Conservation (phyloP, 2,113 vertebrate genomes). For the Misgurnus mizolepis region DNA sequence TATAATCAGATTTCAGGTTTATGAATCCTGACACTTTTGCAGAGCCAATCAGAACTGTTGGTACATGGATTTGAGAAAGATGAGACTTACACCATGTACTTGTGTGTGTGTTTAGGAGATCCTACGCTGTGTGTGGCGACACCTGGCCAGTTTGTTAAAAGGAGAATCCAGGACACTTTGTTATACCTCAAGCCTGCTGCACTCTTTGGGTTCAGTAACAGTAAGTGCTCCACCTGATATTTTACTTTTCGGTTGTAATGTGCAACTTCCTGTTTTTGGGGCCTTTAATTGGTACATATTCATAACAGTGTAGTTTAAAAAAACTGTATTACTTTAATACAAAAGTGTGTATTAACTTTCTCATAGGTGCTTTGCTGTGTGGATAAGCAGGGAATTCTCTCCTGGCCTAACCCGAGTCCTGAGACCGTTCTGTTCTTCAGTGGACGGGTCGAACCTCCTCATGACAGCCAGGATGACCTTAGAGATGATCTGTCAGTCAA, state of each 20-base stretch:
- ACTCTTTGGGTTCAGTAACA: conserved; percentile 94
- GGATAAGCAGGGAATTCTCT: conserved; percentile 96
- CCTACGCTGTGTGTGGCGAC: conserved; percentile 90
- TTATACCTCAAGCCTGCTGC: conserved; percentile 92
- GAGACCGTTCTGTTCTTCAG: conserved; percentile 99
- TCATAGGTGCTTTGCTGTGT: conserved; percentile 94
- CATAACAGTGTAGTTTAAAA: background rate
- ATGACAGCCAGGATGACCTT: conserved; percentile 92
- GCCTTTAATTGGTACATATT: too few relatives aligned
- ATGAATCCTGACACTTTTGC: conserved; percentile 32
- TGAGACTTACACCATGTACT: background rate
- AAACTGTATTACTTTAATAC: background rate
- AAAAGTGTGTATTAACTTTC: background rate
- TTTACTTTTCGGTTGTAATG: background rate
- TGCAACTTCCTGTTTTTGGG: too few relatives aligned
- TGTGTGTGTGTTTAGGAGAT: conserved; percentile 81
- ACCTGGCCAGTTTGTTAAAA: conserved; percentile 86
- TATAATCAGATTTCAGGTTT: conserved; percentile 3
- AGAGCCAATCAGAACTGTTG: background rate
- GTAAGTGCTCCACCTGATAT: conserved; percentile 74
- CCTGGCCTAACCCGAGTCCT: conserved; percentile 97
- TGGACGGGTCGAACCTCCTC: conserved; percentile 88
- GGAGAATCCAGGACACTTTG: conserved; percentile 90
- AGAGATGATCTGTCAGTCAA: conserved; percentile 88
- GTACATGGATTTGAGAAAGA: background rate